Conservation (phyloP, 1,140 invertebrate species). For the Berghia stephanieae region DNA sequence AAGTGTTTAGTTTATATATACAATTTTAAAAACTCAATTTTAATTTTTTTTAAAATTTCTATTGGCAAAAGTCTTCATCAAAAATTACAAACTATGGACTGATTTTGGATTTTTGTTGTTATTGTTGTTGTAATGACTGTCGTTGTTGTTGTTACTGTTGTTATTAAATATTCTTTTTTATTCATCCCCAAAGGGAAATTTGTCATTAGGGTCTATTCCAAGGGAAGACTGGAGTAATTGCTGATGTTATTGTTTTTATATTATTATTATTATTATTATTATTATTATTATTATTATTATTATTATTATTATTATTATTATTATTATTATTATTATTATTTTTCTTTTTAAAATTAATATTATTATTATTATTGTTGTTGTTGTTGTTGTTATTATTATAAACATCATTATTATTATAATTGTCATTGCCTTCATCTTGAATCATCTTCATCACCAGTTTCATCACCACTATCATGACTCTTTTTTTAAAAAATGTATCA, state of each 20-base stretch:
- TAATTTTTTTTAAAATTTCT: background rate
- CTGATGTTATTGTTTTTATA: background rate
- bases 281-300: background rate
- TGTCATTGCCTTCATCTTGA: too few species aligned
- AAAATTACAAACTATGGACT: background rate
- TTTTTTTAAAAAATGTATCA: too few species aligned
- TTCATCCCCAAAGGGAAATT: too few species aligned
- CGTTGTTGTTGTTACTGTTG: background rate
- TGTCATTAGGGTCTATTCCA: too few species aligned
- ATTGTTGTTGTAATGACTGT: too few species aligned
- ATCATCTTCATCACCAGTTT: too few species aligned
- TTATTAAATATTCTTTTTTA: too few species aligned
- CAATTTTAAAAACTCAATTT: background rate
- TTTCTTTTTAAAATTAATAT: background rate
- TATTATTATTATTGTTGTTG: background rate
- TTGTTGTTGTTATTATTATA: background rate
- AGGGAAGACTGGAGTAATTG: too few species aligned
- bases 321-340: background rate
- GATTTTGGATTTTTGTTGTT: background rate
- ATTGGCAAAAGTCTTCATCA: background rate
- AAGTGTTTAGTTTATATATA: constrained; percentile 38
- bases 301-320: background rate
- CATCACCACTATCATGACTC: too few species aligned
- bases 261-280: background rate
- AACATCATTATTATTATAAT: too few species aligned